Base-by-base conservation (phyloP, 2,888 invertebrate species). In the Polyommatus icarus region DNA sequence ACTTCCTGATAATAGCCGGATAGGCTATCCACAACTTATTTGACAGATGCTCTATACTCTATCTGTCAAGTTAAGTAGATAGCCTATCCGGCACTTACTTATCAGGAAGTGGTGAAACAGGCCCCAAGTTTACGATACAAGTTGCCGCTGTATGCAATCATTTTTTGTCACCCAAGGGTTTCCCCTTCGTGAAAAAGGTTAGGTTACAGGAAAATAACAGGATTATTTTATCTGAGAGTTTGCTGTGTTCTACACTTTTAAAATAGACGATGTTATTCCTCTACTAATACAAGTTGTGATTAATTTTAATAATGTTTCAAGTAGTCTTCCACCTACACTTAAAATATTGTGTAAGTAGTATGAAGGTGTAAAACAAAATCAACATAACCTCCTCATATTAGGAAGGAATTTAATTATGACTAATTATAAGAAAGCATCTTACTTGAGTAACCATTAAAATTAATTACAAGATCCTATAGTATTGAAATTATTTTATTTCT, bases 241-340 rank as follows among this genome's bases (percentile, higher is more conserved):
- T 18, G 54, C 15, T 54, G 18, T 4, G 54, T 54, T 18, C 18
- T 0, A 54, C 5, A 54, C 5, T 54, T 18, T 54, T 0, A 18
- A 54, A 54, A 18, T 18, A 54, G 5, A 54, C 54, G 12, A 54
- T 54, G 18, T 18, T 54, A 54, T 54, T 18, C 54, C 5, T 18
- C 18, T 54, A 5, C 18, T 54, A 18, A 54, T 5, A 15, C 5
- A 67, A 10, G 1, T 15, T 72, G 72, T 36, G 8, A 72, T 40
- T 40, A 71, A 40, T 72, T 71, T n/a, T 72, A 40, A 40, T 72
- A 40, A n/a, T n/a, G 40, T 20, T 40, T 72, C 40, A 72, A 72
- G 2, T 40, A 10, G 72, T 40, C 72, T 72, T 40, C 6, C 10
- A n/a, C 3, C 8, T 40, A 29, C n/a, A 18, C 12, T 54, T 18